phyloP scores from a whole-genome alignment of 2,797 vertebrate genomes.

The Telmatherina bonti region DNA sequence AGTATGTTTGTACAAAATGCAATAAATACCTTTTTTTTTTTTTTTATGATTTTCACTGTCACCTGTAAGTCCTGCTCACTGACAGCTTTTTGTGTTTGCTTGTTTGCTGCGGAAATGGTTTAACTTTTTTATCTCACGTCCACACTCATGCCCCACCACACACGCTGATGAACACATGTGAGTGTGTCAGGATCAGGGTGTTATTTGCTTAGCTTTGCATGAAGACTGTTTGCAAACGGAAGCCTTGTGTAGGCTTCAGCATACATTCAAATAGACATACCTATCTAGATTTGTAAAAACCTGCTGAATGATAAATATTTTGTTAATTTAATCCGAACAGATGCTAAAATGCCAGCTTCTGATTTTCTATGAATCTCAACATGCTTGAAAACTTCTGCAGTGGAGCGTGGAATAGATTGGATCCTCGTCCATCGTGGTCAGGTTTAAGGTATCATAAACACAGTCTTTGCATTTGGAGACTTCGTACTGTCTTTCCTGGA shows the following conservation, averaged over 20 bases:
- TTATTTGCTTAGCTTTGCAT: not conserved
- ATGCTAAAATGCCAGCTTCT: not conserved
- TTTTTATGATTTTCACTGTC: too few species aligned
- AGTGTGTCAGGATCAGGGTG: not conserved
- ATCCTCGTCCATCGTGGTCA: not conserved
- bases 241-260: not conserved
- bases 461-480: not conserved
- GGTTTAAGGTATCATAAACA: not conserved
- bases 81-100: not conserved
- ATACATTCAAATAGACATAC: not conserved
- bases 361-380: not conserved
- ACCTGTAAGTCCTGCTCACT: not conserved
- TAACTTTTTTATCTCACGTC: too few species aligned
- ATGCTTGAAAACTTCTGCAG: not conserved
- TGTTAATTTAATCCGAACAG: not conserved
- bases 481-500: rapidly evolving
- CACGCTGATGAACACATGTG: not conserved
- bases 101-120: not conserved
- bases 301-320: not conserved
- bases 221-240: not conserved
- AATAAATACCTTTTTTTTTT: too few species aligned
- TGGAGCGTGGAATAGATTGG: slow-evolving; percentile 11
- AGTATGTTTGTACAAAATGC: too few species aligned
- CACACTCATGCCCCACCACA: too few species aligned
- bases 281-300: not conserved